These are phyloP conservation scores for Paedocypris micromegethes DNA, from an alignment of 2,797 vertebrate genomes.

Conservation along the genomic window DNA sequence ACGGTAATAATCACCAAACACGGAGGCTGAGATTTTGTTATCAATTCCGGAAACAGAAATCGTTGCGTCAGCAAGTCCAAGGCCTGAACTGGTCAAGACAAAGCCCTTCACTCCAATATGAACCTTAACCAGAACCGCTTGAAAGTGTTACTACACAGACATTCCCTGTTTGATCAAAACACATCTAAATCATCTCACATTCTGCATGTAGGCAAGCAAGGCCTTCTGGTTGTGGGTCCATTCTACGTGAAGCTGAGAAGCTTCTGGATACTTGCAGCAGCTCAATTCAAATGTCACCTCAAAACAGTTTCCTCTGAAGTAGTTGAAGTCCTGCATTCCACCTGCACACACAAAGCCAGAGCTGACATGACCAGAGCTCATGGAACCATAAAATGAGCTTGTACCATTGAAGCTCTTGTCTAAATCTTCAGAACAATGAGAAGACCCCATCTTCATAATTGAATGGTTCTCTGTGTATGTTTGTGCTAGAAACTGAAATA, in stretches of 20 bases:
- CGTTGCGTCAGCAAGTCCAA: constrained; percentile 65
- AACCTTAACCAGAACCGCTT: constrained; percentile 63
- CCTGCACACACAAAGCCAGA: constrained; percentile 62
- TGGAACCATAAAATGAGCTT: constrained; percentile 52
- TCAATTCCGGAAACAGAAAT: constrained; percentile 78
- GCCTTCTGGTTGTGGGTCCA: constrained; percentile 93
- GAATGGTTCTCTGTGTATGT: constrained; percentile 83
- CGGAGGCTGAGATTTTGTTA: constrained; percentile 83
- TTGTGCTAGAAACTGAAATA: constrained; percentile 83
- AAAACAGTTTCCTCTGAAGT: constrained; percentile 86
- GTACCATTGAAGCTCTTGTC: constrained; percentile 80
- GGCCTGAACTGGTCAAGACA: constrained; percentile 71
- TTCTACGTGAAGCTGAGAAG: constrained; percentile 74
- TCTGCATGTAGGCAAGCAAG: constrained; percentile 84
- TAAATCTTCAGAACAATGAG: constrained; percentile 70
- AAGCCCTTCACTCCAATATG: constrained; percentile 88
- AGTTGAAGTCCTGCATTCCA: constrained; percentile 96
- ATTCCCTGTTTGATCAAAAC: neutral
- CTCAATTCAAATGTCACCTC: constrained; percentile 91
- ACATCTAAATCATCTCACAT: constrained; percentile 65
- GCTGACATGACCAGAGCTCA: neutral
- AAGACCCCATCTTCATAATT: constrained; percentile 81
- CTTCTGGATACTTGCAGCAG: constrained; percentile 88
- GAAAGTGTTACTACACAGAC: neutral
- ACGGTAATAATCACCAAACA: constrained; percentile 84